phyloP scores from a whole-genome alignment of 2,888 invertebrate species.

The Artemia sp. region DNA sequence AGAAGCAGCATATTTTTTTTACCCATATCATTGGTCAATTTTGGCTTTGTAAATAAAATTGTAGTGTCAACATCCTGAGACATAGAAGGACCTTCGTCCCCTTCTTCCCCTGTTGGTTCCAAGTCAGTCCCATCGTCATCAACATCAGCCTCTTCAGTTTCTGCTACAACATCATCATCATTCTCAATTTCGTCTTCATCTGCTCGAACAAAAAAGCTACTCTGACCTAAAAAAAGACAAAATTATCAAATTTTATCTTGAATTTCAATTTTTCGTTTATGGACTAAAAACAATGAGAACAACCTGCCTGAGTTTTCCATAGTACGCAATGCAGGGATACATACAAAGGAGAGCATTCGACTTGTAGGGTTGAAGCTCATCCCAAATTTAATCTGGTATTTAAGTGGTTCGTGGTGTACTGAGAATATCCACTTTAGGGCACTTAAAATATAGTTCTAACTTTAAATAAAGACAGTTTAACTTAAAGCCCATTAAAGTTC shows the following conservation, averaged over 20 bases:
- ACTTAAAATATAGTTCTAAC: too few species aligned
- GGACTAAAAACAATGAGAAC: too few species aligned
- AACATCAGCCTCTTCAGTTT: constrained; percentile 27
- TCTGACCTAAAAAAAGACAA: neutral
- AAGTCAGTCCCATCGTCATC: constrained; percentile 34
- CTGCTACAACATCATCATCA: constrained; percentile 36
- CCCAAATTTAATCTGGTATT: too few species aligned
- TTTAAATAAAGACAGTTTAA: too few species aligned
- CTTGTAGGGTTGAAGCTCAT: too few species aligned
- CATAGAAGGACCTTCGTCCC: constrained; percentile 43
- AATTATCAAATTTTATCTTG: neutral
- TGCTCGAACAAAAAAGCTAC: constrained; percentile 27
- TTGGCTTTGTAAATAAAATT: constrained; percentile 69
- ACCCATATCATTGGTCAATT: constrained; percentile 27
- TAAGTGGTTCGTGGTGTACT: too few species aligned
- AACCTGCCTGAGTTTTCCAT: too few species aligned
- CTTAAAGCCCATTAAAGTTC: too few species aligned
- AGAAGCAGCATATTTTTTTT: neutral
- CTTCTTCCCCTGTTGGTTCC: constrained; percentile 36
- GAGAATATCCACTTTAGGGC: too few species aligned
- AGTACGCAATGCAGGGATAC: too few species aligned
- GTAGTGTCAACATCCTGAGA: constrained; percentile 82
- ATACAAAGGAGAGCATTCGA: too few species aligned
- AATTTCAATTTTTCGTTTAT: too few species aligned
- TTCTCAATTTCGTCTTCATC: constrained; percentile 36